A percentile compares a stretch with the other conserved stretches of the same genome.
phyloP scores from a whole-genome alignment of 2,797 vertebrate species.

The Myripristis murdjan region DNA sequence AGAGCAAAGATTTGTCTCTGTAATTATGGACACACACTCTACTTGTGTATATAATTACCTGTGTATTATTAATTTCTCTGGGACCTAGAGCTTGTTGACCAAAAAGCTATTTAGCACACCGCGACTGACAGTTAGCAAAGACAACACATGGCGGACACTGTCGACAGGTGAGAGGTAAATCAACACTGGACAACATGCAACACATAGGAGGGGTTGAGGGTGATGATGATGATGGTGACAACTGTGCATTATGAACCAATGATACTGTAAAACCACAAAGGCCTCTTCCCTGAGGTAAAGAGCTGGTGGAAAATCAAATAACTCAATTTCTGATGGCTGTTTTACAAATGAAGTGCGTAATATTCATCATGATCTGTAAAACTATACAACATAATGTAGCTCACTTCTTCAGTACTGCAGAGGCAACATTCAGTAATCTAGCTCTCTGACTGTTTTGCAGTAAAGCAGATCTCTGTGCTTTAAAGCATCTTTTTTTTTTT shows the following conservation, averaged over 20 bases:
- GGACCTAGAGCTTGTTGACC: constrained; percentile 79
- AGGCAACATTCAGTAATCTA: not conserved
- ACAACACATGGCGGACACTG: constrained; percentile 72
- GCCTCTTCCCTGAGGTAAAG: constrained; percentile 6
- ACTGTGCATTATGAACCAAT: constrained; percentile 8
- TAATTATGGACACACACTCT: not conserved
- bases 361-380: not conserved
- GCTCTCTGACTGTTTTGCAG: constrained; percentile 10
- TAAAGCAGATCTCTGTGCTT: constrained; percentile 44
- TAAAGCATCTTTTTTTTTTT: constrained; percentile 35
- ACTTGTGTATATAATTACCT: not conserved
- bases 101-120: constrained; percentile 72
- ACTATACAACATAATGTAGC: not conserved
- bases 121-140: constrained; percentile 68
- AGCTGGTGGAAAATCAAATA: not conserved
- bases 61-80: constrained; percentile 3
- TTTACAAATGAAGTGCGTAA: not conserved
- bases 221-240: constrained; percentile 10
- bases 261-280: not conserved
- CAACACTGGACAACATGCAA: constrained; percentile 81
- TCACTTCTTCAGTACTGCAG: not conserved
- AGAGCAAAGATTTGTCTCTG: not conserved
- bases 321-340: constrained; percentile 4
- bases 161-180: constrained; percentile 70
- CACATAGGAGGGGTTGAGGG: constrained; percentile 56